Base-by-base conservation (phyloP, 2,888 invertebrate species). In the Peribatodes rhomboidaria region DNA sequence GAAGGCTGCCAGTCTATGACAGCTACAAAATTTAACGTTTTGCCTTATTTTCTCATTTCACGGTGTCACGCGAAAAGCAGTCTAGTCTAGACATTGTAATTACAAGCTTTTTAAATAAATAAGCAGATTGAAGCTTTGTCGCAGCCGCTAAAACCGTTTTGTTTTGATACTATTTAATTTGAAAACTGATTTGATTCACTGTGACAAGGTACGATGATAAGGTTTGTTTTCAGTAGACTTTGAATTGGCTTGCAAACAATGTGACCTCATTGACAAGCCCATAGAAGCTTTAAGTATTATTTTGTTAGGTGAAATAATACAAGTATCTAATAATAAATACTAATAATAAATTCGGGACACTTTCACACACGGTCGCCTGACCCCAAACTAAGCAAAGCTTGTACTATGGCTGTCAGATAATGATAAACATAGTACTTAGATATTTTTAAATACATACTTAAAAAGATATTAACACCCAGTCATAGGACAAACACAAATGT, bases 51-150 rank as follows among this genome's bases (percentile, higher is more conserved):
- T 55, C 39, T 56, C 54, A 69, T 62, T 64, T 53, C 65, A 53
- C 20, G 66, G 49, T 64, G 65, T 57, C 69, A 72, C 67, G 72
- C 70, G 54, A 70, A 66, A 68, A 65, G 31, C 37, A 55, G 72
- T 70, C 70, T 72, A 72, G 72, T 70, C 72, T 72, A 72, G 72
- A 72, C 72, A 55, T 37, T 50, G 57, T 72, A 65, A 72, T 69
- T 67, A 68, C 61, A 61, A 61, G 59, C n/a, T 67, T 65, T 65
- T 14, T 0, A 27, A 64, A 56, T 49, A 42, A 44, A 53, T n/a
- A n/a, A 10, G 2, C 16, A 1, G 8, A 4, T 37, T 46, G 33
- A 31, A 35, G 50, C 59, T 31, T 41, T 64, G 54, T 64, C 42
- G 13, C 11, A 44, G 16, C n/a, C n/a, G n/a, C 8, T 46, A 10